A percentile compares a stretch with the other conserved stretches of the same genome.
phyloP scores from a whole-genome alignment of 2,888 invertebrate genomes.

The Branchipolynoe longqiensis region DNA sequence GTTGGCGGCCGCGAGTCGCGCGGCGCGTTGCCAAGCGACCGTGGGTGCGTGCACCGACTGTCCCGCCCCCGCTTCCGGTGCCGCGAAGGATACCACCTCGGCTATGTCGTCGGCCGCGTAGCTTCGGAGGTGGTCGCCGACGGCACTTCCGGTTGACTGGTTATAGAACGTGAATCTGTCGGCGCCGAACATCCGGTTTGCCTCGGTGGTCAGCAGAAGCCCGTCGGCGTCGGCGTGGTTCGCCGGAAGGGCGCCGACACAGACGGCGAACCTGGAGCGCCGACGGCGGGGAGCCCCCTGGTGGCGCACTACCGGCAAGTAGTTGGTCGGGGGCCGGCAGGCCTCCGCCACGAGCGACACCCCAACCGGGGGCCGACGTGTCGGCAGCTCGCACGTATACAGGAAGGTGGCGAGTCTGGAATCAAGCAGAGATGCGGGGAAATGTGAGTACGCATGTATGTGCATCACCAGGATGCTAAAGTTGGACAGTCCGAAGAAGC shows the following conservation, averaged over 20 bases:
- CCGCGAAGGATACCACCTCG: not conserved
- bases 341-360: slow-evolving; percentile 45
- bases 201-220: slow-evolving; percentile 55
- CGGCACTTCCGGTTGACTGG: slow-evolving; percentile 28
- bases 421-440: too few relatives aligned
- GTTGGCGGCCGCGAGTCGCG: slow-evolving; percentile 1
- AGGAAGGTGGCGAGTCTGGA: slow-evolving; percentile 32
- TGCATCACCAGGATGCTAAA: not conserved
- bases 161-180: slow-evolving; percentile 57
- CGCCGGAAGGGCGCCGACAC: slow-evolving; percentile 28
- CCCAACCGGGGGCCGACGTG: slow-evolving; percentile 5
- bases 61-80: not conserved
- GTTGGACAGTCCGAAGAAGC: too few relatives aligned
- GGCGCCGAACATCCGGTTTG: slow-evolving; percentile 61
- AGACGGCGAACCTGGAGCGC: slow-evolving; percentile 41
- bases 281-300: not conserved
- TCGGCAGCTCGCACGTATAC: slow-evolving; percentile 40
- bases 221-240: slow-evolving; percentile 8
- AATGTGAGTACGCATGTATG: too few relatives aligned
- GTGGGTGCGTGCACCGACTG: not conserved
- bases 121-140: slow-evolving; percentile 17
- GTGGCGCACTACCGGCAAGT: slow-evolving; percentile 10
- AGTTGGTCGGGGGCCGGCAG: slow-evolving; percentile 28
- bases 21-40: not conserved
- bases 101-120: slow-evolving; percentile 23